Conservation (phyloP, 1,140 invertebrate species). For the Venustaconcha ellipsiformis region DNA sequence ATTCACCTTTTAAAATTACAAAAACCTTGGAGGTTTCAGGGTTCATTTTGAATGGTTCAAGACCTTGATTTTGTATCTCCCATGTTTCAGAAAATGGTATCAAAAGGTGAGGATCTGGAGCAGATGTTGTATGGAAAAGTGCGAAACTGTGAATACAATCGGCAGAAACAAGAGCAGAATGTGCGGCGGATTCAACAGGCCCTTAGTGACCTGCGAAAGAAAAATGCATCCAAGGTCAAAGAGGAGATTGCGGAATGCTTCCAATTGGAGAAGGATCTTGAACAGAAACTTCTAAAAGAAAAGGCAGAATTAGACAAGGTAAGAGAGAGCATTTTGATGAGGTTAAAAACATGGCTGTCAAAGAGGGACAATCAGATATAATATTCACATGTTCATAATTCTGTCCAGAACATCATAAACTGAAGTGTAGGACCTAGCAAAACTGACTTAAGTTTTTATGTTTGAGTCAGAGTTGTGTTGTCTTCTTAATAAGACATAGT, state of each 20-base stretch:
- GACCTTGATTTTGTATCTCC: background rate
- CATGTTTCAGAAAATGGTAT: slow-evolving; percentile 57
- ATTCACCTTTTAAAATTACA: too few species aligned
- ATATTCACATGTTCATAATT: too few species aligned
- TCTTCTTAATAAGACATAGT: too few species aligned
- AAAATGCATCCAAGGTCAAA: slow-evolving; percentile 53
- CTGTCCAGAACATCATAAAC: too few species aligned
- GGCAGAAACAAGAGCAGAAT: slow-evolving; percentile 61
- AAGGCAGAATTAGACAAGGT: slow-evolving; percentile 64
- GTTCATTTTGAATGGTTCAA: too few species aligned
- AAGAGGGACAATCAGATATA: too few species aligned
- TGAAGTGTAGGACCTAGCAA: too few species aligned
- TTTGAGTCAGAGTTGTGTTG: too few species aligned
- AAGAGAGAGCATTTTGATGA: background rate
- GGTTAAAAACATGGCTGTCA: too few species aligned
- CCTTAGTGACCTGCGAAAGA: slow-evolving; percentile 43
- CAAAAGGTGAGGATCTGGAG: slow-evolving; percentile 58
- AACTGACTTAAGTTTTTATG: too few species aligned
- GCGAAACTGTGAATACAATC: slow-evolving; percentile 55
- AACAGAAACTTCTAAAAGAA: slow-evolving; percentile 53
- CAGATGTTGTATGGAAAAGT: slow-evolving; percentile 55
- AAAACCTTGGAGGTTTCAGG: too few species aligned
- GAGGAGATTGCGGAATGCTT: slow-evolving; percentile 44
- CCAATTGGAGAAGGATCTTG: slow-evolving; percentile 49
- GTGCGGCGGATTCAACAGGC: slow-evolving; percentile 52